Conservation (phyloP, 2,888 invertebrate genomes). For the Phasia obesa region DNA sequence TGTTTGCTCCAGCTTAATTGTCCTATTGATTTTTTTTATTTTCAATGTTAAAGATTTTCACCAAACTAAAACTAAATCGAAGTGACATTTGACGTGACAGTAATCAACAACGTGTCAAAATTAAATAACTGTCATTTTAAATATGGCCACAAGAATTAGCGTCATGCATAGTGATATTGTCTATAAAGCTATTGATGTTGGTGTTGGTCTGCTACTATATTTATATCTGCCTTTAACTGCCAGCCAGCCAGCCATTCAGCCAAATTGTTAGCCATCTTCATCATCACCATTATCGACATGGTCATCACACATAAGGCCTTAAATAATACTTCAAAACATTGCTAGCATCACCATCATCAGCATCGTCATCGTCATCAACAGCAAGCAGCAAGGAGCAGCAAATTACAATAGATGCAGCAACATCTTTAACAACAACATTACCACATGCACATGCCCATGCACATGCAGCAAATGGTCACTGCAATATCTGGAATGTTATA, state of each 20-base stretch:
- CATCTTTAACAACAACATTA: conserved; percentile 50
- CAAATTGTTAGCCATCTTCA: conserved; percentile 33
- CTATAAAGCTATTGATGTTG: conserved; percentile 33
- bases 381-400: conserved; percentile 32
- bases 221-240: conserved; percentile 5
- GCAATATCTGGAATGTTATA: conserved; percentile 69
- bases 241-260: too few species aligned
- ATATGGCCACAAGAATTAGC: conserved; percentile 75
- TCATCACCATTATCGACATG: conserved; percentile 41
- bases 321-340: conserved; percentile 21
- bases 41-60: conserved; percentile 53
- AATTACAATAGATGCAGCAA: conserved; percentile 34
- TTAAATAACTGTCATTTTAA: conserved; percentile 75
- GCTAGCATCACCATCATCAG: conserved; percentile 21
- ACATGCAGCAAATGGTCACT: conserved; percentile 65
- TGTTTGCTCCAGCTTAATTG: background rate
- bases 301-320: conserved; percentile 7
- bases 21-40: conserved; percentile 4
- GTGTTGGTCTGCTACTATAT: conserved; percentile 21
- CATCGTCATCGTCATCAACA: conserved; percentile 17
- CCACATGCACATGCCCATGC: too few species aligned
- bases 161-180: conserved; percentile 70
- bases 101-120: conserved; percentile 75
- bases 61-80: conserved; percentile 70
- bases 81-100: conserved; percentile 74